Base-by-base conservation (phyloP, 2,888 invertebrate species). In the Lasioglossum lativentre region DNA sequence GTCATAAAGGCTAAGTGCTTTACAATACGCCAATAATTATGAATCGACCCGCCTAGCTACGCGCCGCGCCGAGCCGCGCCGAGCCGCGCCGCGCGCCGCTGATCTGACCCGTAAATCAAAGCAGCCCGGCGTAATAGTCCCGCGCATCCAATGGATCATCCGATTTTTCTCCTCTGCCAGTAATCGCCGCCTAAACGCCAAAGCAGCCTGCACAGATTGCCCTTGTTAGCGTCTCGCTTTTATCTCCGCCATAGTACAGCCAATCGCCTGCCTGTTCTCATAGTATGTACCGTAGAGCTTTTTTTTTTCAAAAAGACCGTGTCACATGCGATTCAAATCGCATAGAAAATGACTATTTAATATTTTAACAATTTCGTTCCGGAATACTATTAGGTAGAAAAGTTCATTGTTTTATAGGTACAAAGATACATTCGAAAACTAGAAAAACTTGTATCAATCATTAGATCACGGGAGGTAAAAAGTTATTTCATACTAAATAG, bases 1-100 rank as follows among this genome's bases (percentile, higher is more conserved):
- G 79, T 83, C 86, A 80, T 87, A 87, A 86, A 86, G 78, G 87
- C 83, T 87, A 87, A 87, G 87, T 87, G 87, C 86, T 86, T 87
- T 86, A 87, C 86, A 87, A 87, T 87, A 83, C 83, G 68, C 71
- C 87, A 63, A 83, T 87, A 87, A 87, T 87, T 86, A 87, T 86
- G 83, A 79, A 83, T 80, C 83, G 83, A 76, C 75, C 71, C 45
- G 80, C 34, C 63, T 72, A 52, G 63, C 70, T n/a, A n/a, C 68
- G 73, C 76, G 78, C 72, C 56, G 68, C 63, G n/a, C 45, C 45
- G 45, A 0, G 47, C 4, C 59, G 59, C 4, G 27, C 59, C 27
- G 59, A 0, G 47, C 4, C 59, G 59, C 4, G 27, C 59, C 27
- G 59, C 59, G 59, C 73, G 78, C 68, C 56, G 68, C 63, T 80